Conservation (phyloP, 2,113 vertebrate species). For the Empidonax traillii region DNA sequence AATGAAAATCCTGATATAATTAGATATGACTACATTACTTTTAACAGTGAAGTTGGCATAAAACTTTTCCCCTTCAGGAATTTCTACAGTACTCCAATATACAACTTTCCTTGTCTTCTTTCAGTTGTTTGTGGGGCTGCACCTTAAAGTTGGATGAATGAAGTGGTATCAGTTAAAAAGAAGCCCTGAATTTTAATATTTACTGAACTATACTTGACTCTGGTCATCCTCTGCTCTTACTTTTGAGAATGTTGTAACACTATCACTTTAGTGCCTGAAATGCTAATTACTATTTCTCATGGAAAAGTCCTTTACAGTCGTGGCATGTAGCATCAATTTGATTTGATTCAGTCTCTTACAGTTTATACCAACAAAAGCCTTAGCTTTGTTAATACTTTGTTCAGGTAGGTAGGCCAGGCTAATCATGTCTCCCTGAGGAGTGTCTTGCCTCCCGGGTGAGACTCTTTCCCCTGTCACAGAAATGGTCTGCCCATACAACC, state of each 20-base stretch:
- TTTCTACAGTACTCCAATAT: background rate
- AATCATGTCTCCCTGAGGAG: background rate
- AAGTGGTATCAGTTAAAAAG: background rate
- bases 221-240: background rate
- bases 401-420: background rate
- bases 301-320: background rate
- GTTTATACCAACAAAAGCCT: background rate
- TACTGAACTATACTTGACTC: background rate
- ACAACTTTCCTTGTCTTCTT: background rate
- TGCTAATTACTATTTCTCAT: background rate
- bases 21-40: background rate
- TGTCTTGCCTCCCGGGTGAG: background rate
- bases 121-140: background rate
- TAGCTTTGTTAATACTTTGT: background rate
- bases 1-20: background rate
- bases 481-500: background rate
- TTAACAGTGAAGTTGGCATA: background rate
- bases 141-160: background rate
- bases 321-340: background rate
- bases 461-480: background rate
- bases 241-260: background rate
- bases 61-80: background rate
- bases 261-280: background rate
- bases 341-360: background rate
- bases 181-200: background rate